Conservation (phyloP, 2,797 vertebrate species). For the Sebastes jordani region DNA sequence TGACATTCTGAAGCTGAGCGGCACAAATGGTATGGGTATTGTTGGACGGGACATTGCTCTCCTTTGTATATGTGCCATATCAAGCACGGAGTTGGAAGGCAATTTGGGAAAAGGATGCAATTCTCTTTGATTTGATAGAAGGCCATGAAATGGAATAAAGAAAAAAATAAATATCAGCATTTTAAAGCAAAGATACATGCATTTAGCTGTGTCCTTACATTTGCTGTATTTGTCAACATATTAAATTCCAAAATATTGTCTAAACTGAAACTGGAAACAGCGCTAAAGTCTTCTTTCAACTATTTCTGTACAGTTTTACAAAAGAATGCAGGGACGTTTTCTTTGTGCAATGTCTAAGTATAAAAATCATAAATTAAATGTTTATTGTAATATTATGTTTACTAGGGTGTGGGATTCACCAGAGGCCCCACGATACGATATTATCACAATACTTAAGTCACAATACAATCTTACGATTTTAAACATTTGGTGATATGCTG, state of each 20-base stretch:
- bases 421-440: too few species aligned
- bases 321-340: not conserved
- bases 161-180: conserved; percentile 55
- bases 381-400: not conserved
- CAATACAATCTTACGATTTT: too few species aligned
- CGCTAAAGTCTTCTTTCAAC: not conserved
- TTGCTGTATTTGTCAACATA: conserved; percentile 35
- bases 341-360: not conserved
- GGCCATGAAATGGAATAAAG: conserved; percentile 55
- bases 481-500: too few species aligned
- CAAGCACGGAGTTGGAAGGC: conserved; percentile 67
- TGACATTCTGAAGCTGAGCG: conserved; percentile 79
- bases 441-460: too few species aligned
- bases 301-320: not conserved
- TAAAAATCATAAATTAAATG: not conserved
- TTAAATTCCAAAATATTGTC: conserved; percentile 11
- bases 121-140: conserved; percentile 79
- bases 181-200: conserved; percentile 52
- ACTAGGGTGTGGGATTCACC: not conserved
- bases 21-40: conserved; percentile 80
- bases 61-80: conserved; percentile 79
- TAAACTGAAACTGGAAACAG: not conserved
- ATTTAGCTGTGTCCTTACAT: conserved; percentile 44
- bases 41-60: conserved; percentile 79
- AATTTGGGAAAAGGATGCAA: conserved; percentile 74